A percentile compares a stretch with the other conserved stretches of the same genome.
These are phyloP conservation scores for Gnathonemus echidnorhynchus DNA, from an alignment of 2,113 vertebrate genomes.

Conservation along the genomic window DNA sequence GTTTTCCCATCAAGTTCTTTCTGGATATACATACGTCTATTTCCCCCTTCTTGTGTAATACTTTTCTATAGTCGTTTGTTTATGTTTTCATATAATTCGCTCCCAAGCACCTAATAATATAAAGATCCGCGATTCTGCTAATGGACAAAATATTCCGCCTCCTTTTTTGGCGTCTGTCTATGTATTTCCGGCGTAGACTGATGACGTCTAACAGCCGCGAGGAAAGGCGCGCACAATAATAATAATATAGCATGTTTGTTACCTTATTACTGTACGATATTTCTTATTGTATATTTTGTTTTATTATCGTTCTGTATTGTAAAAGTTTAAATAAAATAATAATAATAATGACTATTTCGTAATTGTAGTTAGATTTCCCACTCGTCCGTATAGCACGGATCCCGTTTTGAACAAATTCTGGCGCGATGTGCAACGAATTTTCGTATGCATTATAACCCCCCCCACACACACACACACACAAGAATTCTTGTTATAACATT, in stretches of 20 bases:
- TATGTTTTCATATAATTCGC: slow-evolving; percentile 6
- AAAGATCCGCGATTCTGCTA: slow-evolving; percentile 29
- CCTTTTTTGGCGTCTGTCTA: slow-evolving; percentile 28
- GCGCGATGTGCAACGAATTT: neutral
- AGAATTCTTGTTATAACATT: neutral
- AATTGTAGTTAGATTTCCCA: neutral
- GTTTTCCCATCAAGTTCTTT: neutral
- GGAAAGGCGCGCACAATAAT: neutral
- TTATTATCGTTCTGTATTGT: too few relatives aligned
- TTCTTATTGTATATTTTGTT: too few relatives aligned
- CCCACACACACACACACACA: too few relatives aligned
- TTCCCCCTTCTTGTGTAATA: neutral
- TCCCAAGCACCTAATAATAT: neutral
- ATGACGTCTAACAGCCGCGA: slow-evolving; percentile 19
- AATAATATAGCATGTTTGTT: neutral
- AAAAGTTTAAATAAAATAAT: too few relatives aligned
- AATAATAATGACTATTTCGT: neutral
- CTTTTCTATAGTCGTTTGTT: neutral
- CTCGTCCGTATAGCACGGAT: neutral
- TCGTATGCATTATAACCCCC: neutral
- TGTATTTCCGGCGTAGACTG: slow-evolving; percentile 36
- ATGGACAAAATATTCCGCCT: slow-evolving; percentile 47
- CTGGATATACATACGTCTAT: neutral
- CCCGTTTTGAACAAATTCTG: neutral
- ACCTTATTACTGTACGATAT: too few relatives aligned